A percentile compares a stretch with the other conserved stretches of the same genome.
These are phyloP conservation scores for Trachemys scripta DNA, from an alignment of 2,113 vertebrate genomes.

Conservation along the genomic window DNA sequence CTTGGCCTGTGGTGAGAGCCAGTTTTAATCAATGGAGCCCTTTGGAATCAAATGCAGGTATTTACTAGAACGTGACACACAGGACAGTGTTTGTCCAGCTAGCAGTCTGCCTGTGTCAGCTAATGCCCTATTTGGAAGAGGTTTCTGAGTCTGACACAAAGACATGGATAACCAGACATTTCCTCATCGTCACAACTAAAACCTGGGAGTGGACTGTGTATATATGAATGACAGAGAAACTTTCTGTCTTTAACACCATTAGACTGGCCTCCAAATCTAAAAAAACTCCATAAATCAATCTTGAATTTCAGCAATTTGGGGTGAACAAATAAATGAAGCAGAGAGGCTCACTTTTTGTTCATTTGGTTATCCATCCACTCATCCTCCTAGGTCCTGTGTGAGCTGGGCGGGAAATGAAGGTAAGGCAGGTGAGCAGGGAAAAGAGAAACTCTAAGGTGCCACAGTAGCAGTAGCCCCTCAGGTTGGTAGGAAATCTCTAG, in stretches of 20 bases:
- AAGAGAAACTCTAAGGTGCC: background rate
- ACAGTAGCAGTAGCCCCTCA: background rate
- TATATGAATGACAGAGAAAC: conserved; percentile 29
- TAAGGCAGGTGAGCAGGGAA: background rate
- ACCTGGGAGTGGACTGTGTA: conserved; percentile 4
- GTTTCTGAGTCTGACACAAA: conserved; percentile 80
- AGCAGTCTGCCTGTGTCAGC: conserved; percentile 81
- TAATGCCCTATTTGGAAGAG: conserved; percentile 80
- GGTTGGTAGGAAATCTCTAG: background rate
- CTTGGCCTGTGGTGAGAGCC: conserved; percentile 55
- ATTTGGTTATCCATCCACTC: background rate
- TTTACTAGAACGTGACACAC: conserved; percentile 78
- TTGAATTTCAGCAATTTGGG: background rate
- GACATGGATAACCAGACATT: conserved; percentile 77
- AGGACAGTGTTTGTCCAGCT: conserved; percentile 79
- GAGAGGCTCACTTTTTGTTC: background rate
- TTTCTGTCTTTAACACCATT: background rate
- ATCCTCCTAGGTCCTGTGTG: background rate
- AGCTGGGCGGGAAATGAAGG: background rate
- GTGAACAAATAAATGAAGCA: background rate
- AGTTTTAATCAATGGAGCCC: conserved; percentile 75
- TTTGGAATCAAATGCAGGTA: conserved; percentile 79
- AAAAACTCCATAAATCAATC: background rate
- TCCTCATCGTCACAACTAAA: conserved; percentile 69
- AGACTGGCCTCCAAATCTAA: conserved; percentile 19